Evolutionary conservation across 2,113 vertebrate species (phyloP), one percentile per base, ranked within the genome.

Genomic region (Oryzias woworae): DNA sequence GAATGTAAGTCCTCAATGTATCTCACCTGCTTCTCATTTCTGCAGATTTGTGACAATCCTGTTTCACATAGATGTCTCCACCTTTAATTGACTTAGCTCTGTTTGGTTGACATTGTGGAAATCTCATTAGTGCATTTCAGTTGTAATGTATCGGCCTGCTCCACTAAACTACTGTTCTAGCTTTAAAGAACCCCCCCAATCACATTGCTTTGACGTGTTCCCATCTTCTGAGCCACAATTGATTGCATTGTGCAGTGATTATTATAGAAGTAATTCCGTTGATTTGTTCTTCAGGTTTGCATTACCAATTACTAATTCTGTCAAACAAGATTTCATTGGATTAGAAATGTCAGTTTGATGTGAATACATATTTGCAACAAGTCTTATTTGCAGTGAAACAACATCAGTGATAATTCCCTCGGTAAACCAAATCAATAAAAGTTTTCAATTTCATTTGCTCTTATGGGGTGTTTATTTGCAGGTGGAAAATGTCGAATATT

Each of bases 361-460:
- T 85, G 77, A 73, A 81, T 78, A 77, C 62, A 59, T 45, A 68
- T 78, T 75, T 79, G 66, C 3, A 1, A 50, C 58, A 64, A 49
- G 48, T 77, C 57, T 80, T 61, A 53, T 80, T 87, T 88, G 80
- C 79, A 75, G 77, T 86, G 79, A 80, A 66, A 28, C 75, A 73
- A 71, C 75, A 75, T 70, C 74, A 81, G 68, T 66, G 44, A 73
- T 52, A 64, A 71, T 61, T 84, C 68, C 61, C 71, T 80, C 85
- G 65, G 82, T 81, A 53, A 82, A 80, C 73, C 67, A 71, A 87
- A 83, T 82, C 68, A 81, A 89, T 87, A 89, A 90, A 87, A 36
- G 64, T 78, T 81, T 67, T 82, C 71, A 44, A 78, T 49, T 82
- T 76, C 43, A 54, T 45, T 2, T 5, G 0, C 59, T 69, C 67